Base-by-base conservation (phyloP, 2,888 invertebrate species). In the Epistrophe eligans region DNA sequence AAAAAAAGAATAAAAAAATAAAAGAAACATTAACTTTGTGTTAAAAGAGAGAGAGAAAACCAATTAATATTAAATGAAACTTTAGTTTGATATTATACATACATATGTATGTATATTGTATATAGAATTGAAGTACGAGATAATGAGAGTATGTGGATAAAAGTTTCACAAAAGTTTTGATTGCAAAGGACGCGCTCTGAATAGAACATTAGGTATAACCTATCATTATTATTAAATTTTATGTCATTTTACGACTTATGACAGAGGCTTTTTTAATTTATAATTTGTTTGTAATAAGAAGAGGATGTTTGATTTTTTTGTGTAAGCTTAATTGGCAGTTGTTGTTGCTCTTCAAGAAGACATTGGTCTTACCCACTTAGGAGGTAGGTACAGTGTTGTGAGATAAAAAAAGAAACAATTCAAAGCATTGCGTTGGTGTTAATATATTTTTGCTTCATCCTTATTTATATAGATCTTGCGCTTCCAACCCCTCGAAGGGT, bases 31-130 rank as follows among this genome's bases (percentile, higher is more conserved):
- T 50, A 80, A 70, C 45, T 24, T 71, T 55, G 15, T 50, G 40
- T 62, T 71, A 15, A 28, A 66, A 48, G 60, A n/a, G n/a, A 17
- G 28, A 32, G 45, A 60, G 28, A 76, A 76, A 72, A 58, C 24
- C 76, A 81, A 84, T 84, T 72, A 84, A 77, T 76, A 77, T 77
- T 45, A 81, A 81, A 64, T 50, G 70, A 43, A 70, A 74, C 48
- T 62, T 67, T 32, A 48, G 77, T 52, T 55, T 9, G 28, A 8
- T 1, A 71, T 17, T n/a, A n/a, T n/a, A n/a, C n/a, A n/a, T n/a
- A n/a, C n/a, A n/a, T n/a, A n/a, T n/a, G n/a, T 24, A 24, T 24
- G 1, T 24, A 2, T 24, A 2, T 24, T 24, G 1, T 24, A 24
- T 35, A 40, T 9, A 48, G 17, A 19, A 62, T 15, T 19, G 50